These are phyloP conservation scores for Lysandra bellargus DNA, from an alignment of 2,888 invertebrate species.

Conservation along the genomic window DNA sequence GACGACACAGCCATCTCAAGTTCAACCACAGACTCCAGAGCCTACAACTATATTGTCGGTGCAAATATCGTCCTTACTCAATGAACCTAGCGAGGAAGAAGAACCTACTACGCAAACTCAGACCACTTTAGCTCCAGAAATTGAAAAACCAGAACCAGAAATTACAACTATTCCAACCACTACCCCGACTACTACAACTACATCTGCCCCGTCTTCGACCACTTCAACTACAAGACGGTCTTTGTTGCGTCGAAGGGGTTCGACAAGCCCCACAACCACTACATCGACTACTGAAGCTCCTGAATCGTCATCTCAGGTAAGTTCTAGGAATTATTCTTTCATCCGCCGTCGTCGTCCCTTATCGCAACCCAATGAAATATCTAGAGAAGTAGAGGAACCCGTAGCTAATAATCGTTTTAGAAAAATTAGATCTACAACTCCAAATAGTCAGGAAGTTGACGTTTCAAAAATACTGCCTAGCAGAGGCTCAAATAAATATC, in stretches of 20 bases:
- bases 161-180: conserved; percentile 52
- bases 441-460: conserved; percentile 68
- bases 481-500: conserved; percentile 51
- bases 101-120: conserved; percentile 50
- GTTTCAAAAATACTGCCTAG: conserved; percentile 46
- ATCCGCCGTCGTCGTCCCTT: conserved; percentile 68
- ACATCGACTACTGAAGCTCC: conserved; percentile 53
- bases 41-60: conserved; percentile 71
- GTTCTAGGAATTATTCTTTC: conserved; percentile 77
- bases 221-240: conserved; percentile 52
- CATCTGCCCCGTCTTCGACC: conserved; percentile 49
- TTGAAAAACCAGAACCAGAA: conserved; percentile 49
- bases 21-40: conserved; percentile 53
- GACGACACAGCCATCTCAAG: conserved; percentile 53
- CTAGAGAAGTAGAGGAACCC: conserved; percentile 59
- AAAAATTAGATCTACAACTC: conserved; percentile 74
- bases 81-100: conserved; percentile 57
- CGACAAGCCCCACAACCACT: conserved; percentile 47
- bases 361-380: conserved; percentile 66
- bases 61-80: conserved; percentile 71
- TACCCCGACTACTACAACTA: conserved; percentile 50
- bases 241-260: conserved; percentile 54
- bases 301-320: conserved; percentile 73
- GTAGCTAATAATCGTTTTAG: conserved; percentile 49
- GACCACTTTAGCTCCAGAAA: conserved; percentile 49